Conservation (phyloP, 2,888 invertebrate species). For the Xestia xanthographa region DNA sequence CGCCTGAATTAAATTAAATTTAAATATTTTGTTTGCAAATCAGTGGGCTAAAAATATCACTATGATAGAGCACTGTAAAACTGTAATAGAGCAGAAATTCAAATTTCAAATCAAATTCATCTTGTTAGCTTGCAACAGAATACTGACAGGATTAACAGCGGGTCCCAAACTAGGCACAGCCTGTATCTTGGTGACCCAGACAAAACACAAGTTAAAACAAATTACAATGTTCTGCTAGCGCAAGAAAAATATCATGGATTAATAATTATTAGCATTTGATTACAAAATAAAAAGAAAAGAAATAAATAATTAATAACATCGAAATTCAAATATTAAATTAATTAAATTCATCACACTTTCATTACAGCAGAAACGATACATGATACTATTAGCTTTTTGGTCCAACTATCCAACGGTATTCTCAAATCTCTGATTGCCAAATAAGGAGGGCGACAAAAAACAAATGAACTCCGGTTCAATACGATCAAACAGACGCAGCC, state of each 20-base stretch:
- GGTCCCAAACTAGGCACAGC: too few species aligned
- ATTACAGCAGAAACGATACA: background rate
- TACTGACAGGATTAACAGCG: too few species aligned
- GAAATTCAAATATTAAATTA: too few species aligned
- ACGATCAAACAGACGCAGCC: slow-evolving; percentile 29
- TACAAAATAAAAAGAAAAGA: too few species aligned
- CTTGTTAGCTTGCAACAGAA: too few species aligned
- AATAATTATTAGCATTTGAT: too few species aligned
- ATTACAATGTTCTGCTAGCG: too few species aligned
- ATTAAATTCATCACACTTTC: background rate
- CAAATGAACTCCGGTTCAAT: slow-evolving; percentile 38
- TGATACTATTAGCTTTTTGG: background rate
- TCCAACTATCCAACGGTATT: slow-evolving; percentile 46
- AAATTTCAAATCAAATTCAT: too few species aligned
- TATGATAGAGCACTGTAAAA: background rate
- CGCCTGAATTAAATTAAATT: background rate
- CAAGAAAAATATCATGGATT: too few species aligned
- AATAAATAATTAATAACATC: too few species aligned
- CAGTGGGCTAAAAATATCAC: background rate
- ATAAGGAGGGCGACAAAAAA: slow-evolving; percentile 48
- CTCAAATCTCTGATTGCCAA: slow-evolving; percentile 32
- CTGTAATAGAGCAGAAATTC: background rate
- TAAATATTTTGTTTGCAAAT: background rate
- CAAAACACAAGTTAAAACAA: too few species aligned
- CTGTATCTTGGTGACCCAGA: too few species aligned